Conservation (phyloP, 2,797 vertebrate species). For the Mastacembelus armatus region DNA sequence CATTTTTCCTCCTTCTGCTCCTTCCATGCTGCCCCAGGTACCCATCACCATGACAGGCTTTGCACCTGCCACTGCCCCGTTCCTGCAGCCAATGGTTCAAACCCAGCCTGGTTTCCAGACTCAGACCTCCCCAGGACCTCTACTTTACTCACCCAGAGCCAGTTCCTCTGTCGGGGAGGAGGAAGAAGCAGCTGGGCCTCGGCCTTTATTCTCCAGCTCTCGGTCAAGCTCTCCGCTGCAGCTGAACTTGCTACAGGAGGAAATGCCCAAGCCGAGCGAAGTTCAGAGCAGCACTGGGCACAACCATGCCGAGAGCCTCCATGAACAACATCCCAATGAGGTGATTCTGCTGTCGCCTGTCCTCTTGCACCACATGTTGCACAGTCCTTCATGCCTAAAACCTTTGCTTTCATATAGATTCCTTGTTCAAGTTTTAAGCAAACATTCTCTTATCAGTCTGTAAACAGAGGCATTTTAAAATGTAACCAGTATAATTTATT, state of each 20-base stretch:
- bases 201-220: slow-evolving; percentile 83
- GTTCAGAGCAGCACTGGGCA: slow-evolving; percentile 63
- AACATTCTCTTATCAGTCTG: not conserved
- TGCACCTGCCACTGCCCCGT: slow-evolving; percentile 41
- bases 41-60: slow-evolving; percentile 58
- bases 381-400: not conserved
- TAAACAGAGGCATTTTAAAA: not conserved
- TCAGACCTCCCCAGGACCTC: slow-evolving; percentile 40
- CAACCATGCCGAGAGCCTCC: slow-evolving; percentile 71
- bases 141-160: slow-evolving; percentile 64
- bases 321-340: slow-evolving; percentile 66
- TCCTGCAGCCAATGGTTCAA: slow-evolving; percentile 67
- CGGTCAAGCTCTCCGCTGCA: slow-evolving; percentile 90
- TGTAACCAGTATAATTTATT: not conserved
- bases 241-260: slow-evolving; percentile 90
- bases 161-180: slow-evolving; percentile 75
- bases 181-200: slow-evolving; percentile 73
- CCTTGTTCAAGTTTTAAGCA: not conserved
- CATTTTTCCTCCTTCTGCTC: slow-evolving; percentile 49
- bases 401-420: not conserved
- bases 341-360: slow-evolving; percentile 49
- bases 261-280: slow-evolving; percentile 81
- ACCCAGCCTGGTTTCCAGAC: slow-evolving; percentile 35
- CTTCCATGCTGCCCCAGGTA: slow-evolving; percentile 63
- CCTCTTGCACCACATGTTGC: not conserved